Conservation (phyloP, 2,888 invertebrate genomes). For the Zygogramma bicolorata region DNA sequence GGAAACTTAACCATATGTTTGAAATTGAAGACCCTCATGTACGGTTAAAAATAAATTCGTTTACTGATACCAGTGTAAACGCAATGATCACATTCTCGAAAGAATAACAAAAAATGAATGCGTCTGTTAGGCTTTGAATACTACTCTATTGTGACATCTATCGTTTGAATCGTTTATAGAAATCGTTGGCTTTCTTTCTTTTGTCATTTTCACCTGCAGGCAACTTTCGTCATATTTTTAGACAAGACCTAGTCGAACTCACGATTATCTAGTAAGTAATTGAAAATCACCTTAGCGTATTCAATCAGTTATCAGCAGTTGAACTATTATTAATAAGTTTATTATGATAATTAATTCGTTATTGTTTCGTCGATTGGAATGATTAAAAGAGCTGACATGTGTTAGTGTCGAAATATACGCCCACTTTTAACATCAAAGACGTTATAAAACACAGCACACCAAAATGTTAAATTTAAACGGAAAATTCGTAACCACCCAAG, state of each 20-base stretch:
- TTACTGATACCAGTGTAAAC: background rate
- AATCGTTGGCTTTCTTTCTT: too few relatives aligned
- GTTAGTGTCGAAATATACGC: background rate
- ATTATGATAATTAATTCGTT: background rate
- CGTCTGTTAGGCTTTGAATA: too few relatives aligned
- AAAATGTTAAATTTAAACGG: background rate
- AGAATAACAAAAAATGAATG: background rate
- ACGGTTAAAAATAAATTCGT: background rate
- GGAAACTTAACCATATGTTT: constrained; percentile 15
- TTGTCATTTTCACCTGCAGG: too few relatives aligned
- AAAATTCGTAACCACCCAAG: too few relatives aligned
- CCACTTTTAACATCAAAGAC: background rate
- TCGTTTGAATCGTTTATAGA: too few relatives aligned
- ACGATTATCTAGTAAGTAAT: too few relatives aligned
- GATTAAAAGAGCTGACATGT: background rate
- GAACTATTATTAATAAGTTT: background rate
- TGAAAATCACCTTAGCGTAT: background rate
- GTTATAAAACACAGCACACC: background rate
- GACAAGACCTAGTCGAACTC: too few relatives aligned
- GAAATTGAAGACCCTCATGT: background rate
- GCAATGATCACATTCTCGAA: background rate
- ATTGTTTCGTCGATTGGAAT: background rate
- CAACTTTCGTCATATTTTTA: too few relatives aligned
- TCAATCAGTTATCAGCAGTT: background rate
- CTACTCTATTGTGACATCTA: too few relatives aligned